phyloP scores from a whole-genome alignment of 2,797 vertebrate genomes.

The Ciconia nigra region DNA sequence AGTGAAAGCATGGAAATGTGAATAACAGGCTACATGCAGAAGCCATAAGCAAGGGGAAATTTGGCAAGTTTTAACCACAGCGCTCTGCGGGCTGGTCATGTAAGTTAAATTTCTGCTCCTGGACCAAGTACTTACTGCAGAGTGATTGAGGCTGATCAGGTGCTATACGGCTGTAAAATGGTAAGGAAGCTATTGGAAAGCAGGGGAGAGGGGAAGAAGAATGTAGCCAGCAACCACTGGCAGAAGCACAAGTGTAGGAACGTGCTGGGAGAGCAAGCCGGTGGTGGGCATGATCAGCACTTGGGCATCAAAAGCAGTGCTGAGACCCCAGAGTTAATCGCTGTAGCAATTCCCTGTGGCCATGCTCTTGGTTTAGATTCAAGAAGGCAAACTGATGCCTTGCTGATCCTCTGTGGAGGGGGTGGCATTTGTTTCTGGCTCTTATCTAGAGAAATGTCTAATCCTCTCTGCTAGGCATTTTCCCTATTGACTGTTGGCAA shows the following conservation, averaged over 20 bases:
- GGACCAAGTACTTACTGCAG: background rate
- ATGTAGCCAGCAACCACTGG: background rate
- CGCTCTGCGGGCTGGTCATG: accelerated
- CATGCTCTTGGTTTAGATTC: background rate
- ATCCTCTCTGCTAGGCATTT: background rate
- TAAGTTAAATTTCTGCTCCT: background rate
- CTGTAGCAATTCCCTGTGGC: background rate
- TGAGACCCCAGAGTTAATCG: background rate
- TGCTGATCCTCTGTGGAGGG: background rate
- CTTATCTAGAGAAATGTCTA: background rate
- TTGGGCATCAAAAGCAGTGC: background rate
- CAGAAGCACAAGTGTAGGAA: background rate
- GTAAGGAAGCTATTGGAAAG: background rate
- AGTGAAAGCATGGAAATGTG: background rate
- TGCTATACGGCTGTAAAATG: background rate
- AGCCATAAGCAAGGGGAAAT: background rate
- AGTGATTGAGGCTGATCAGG: background rate
- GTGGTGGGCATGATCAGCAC: background rate
- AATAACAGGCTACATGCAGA: background rate
- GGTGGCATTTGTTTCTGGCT: background rate
- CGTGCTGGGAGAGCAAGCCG: accelerated
- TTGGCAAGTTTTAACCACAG: background rate
- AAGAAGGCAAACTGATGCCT: background rate
- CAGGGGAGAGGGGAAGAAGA: background rate
- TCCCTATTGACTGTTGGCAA: background rate